Evolutionary conservation across 2,888 invertebrate genomes (phyloP).

Genomic region (Sthenelais limicola): DNA sequence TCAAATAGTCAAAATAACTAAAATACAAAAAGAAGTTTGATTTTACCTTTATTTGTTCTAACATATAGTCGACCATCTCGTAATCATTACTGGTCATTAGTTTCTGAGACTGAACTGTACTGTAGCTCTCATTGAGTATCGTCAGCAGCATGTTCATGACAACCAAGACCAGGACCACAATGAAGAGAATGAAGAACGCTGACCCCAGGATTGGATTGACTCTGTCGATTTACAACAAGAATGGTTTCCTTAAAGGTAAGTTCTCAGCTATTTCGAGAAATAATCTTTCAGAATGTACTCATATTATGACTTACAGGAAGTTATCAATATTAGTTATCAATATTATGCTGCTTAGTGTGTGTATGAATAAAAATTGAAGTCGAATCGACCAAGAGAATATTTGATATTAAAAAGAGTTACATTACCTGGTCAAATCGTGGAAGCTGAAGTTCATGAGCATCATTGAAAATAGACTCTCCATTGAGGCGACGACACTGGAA

Average conservation of each 20-base stretch:
- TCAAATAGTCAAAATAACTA: too few relatives aligned
- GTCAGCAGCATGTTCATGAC: constrained; percentile 66
- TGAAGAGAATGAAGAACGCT: constrained; percentile 61
- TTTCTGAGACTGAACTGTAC: constrained; percentile 13
- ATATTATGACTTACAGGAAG: too few relatives aligned
- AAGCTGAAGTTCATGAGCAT: constrained; percentile 70
- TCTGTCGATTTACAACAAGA: neutral
- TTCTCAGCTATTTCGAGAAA: neutral
- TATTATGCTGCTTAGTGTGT: too few relatives aligned
- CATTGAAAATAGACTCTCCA: constrained; percentile 63
- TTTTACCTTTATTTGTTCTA: constrained; percentile 54
- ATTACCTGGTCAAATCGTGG: constrained; percentile 49
- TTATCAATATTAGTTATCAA: too few relatives aligned
- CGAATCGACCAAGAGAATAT: too few relatives aligned
- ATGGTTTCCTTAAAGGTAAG: neutral
- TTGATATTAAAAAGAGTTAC: neutral
- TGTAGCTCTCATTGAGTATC: constrained; percentile 61
- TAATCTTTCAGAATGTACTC: too few relatives aligned
- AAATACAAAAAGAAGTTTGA: too few relatives aligned
- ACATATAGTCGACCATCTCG: constrained; percentile 64
- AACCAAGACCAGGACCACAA: constrained; percentile 61
- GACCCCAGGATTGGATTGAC: constrained; percentile 45
- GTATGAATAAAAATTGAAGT: too few relatives aligned
- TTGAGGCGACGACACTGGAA: constrained; percentile 56
- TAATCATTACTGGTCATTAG: constrained; percentile 56